Evolutionary conservation across 2,797 vertebrate genomes (phyloP), one percentile per base, ranked within the genome.

Genomic region (Borostomias antarcticus): DNA sequence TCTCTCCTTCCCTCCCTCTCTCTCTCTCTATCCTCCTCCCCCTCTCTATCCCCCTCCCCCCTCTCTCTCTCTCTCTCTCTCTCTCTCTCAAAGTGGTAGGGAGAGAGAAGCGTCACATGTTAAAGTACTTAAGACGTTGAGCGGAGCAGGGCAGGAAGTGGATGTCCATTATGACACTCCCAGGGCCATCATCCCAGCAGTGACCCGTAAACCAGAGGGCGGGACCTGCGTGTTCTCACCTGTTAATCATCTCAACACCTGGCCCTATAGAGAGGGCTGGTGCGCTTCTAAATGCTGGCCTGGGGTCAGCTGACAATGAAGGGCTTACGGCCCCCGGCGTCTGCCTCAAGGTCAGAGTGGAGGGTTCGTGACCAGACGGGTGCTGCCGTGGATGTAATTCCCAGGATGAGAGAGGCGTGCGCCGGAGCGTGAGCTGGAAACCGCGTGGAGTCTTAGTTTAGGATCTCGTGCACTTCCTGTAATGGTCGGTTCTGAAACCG

Each of bases 21-120:
- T 80, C 83, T 66, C 70, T 79, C 86, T 88, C 84, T 78, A 82
- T 85, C 83, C 86, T 74, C 73, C 45, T 25, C 17, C 62, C 73
- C 52, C 74, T 70, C 78, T 75, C 81, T 67, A 57, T 77, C 78
- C 81, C 80, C 73, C 77, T 77, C 75, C 56, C 54, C 74, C 80
- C 86, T 75, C 85, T 79, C 78, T 86, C 32, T 9, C 32, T 33
- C 32, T 9, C 32, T 9, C 32, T 33, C 43, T n/a, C 43, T 45
- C 43, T 45, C 43, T 5, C 43, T 45, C 9, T 33, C 32, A 35
- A n/a, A n/a, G n/a, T n/a, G n/a, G n/a, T n/a, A n/a, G n/a, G n/a
- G n/a, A n/a, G 23, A 48, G 32, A 29, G 37, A 13, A 37, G 17
- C 23, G 50, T 52, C 35, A 48, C 23, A 32, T 65, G 62, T 48